Conservation (phyloP, 2,888 invertebrate species). For the Ophion slaviceki region DNA sequence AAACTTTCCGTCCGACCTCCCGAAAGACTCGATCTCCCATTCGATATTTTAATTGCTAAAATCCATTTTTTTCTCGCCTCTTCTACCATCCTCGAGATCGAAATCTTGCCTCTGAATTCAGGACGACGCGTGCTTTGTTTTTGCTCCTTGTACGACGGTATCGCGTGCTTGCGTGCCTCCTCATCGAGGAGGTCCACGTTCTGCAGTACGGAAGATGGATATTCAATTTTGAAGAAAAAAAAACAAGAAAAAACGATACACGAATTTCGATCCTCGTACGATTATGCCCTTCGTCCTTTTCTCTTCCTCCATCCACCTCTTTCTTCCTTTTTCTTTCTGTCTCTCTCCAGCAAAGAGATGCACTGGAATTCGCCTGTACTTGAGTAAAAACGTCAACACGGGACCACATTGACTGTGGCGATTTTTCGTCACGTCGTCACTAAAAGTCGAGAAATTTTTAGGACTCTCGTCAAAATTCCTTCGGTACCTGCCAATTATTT, state of each 20-base stretch:
- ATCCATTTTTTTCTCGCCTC: conserved; percentile 1
- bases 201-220: background rate
- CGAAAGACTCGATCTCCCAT: conserved; percentile 25
- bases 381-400: too few species aligned
- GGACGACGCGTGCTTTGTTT: conserved; percentile 3
- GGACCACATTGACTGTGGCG: too few species aligned
- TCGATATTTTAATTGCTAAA: conserved; percentile 43
- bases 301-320: background rate
- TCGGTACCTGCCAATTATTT: too few species aligned
- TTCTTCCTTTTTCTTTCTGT: background rate
- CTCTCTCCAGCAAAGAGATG: background rate
- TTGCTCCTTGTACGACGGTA: conserved; percentile 23
- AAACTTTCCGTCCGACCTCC: conserved; percentile 6
- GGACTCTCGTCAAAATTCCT: too few species aligned
- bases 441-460: too few species aligned
- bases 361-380: too few species aligned
- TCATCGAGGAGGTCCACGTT: background rate
- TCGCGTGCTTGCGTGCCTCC: background rate
- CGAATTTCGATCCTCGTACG: background rate
- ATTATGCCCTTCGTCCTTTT: background rate
- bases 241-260: background rate
- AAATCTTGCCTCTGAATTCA: conserved; percentile 23
- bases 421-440: too few species aligned
- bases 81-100: background rate
- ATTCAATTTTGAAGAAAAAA: conserved; percentile 8